phyloP scores from a whole-genome alignment of 2,888 invertebrate species.

The Callosobruchus maculatus region DNA sequence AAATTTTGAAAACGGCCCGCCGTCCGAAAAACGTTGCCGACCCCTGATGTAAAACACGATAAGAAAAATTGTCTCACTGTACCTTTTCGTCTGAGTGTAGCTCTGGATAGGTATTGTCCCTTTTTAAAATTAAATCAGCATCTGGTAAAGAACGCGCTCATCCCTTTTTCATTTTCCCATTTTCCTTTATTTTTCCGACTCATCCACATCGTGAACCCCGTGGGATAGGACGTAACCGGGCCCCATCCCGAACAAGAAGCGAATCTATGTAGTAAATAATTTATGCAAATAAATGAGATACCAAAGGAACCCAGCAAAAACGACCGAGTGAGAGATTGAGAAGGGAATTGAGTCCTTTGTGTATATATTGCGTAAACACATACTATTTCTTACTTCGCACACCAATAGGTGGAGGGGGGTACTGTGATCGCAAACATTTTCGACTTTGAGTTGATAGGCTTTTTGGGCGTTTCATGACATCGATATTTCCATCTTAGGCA shows the following conservation, averaged over 20 bases:
- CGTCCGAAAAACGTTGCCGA: no score
- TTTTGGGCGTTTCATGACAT: no score
- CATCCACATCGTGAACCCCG: neutral
- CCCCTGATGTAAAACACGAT: no score
- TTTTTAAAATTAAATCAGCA: neutral
- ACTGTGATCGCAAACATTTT: no score
- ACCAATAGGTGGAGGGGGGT: no score
- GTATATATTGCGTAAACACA: neutral
- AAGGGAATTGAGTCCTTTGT: neutral
- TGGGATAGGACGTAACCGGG: neutral
- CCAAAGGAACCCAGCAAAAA: neutral
- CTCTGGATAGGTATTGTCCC: neutral
- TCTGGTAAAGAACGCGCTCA: neutral
- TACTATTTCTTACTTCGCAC: neutral
- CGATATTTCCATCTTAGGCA: no score
- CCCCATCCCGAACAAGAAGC: neutral
- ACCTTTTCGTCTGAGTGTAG: neutral
- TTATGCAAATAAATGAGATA: neutral
- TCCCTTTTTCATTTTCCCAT: neutral
- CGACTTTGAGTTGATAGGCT: no score
- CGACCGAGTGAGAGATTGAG: neutral
- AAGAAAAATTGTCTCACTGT: no score
- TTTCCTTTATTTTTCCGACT: neutral
- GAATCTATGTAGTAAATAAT: neutral
- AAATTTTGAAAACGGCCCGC: no score